These are phyloP conservation scores for Zapus hudsonius DNA, from an alignment of 2,113 vertebrate species.

Conservation along the genomic window DNA sequence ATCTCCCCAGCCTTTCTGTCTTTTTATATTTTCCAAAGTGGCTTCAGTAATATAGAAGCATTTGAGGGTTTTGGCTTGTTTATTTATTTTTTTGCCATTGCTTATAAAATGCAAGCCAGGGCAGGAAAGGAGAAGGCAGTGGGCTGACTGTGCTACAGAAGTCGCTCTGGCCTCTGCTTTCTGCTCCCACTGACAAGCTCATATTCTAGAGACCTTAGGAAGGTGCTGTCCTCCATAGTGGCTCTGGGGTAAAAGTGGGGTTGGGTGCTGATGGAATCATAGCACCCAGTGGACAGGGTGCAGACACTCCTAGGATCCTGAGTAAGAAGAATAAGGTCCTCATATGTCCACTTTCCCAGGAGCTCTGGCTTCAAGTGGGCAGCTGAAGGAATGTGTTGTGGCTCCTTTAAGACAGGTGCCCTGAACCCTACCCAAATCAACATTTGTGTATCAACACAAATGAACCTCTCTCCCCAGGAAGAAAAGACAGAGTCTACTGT, in stretches of 20 bases:
- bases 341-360: neutral
- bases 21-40: too few relatives aligned
- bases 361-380: neutral
- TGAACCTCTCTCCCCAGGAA: conserved; percentile 44
- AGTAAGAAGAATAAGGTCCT: neutral
- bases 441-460: conserved; percentile 61
- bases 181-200: neutral
- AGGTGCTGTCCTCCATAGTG: neutral
- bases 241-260: neutral
- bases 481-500: neutral
- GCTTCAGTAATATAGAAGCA: too few relatives aligned
- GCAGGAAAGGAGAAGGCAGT: neutral
- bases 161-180: neutral
- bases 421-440: conserved; percentile 31
- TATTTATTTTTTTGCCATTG: too few relatives aligned
- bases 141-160: neutral
- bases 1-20: too few relatives aligned
- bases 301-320: neutral
- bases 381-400: neutral
- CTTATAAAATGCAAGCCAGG: neutral
- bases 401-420: conserved; percentile 12
- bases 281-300: fast-evolving
- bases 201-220: neutral
- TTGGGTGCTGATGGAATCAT: neutral
- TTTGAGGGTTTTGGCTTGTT: too few relatives aligned